Conservation (phyloP, 2,797 vertebrate genomes). For the Crocidura indochinensis region DNA sequence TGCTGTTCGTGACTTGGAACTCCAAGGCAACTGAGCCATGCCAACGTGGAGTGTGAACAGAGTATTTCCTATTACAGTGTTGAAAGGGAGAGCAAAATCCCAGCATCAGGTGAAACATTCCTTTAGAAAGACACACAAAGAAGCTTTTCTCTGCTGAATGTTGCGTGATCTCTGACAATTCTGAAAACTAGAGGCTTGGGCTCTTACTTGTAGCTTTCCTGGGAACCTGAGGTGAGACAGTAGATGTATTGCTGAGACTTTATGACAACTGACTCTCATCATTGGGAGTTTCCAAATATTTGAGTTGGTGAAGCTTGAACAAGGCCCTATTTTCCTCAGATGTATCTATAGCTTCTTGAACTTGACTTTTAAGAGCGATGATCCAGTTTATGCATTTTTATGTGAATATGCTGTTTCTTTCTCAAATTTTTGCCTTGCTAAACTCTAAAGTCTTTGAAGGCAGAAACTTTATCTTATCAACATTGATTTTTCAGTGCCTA, state of each 20-base stretch:
- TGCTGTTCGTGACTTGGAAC: conserved; percentile 74
- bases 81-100: conserved; percentile 26
- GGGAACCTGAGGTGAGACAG: conserved; percentile 27
- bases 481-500: background rate
- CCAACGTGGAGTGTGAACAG: conserved; percentile 60
- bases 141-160: background rate
- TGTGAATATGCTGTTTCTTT: conserved; percentile 15
- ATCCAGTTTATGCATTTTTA: conserved; percentile 7
- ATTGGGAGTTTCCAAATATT: background rate
- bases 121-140: background rate
- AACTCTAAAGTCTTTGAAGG: conserved; percentile 54
- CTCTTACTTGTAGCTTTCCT: conserved; percentile 26
- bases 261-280: background rate
- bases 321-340: background rate
- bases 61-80: conserved; percentile 32
- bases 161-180: background rate
- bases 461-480: conserved; percentile 24
- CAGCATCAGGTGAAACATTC: conserved; percentile 1
- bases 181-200: background rate
- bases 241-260: conserved; percentile 20
- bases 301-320: conserved; percentile 48
- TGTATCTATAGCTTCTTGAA: background rate
- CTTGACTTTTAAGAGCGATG: background rate
- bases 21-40: conserved; percentile 23
- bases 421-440: conserved; percentile 17